Evolutionary conservation across 37 sponge, comb jelly and placozoan genomes (phyloP), one percentile per base, ranked within the genome.

Genomic region (Crambe crambe): DNA sequence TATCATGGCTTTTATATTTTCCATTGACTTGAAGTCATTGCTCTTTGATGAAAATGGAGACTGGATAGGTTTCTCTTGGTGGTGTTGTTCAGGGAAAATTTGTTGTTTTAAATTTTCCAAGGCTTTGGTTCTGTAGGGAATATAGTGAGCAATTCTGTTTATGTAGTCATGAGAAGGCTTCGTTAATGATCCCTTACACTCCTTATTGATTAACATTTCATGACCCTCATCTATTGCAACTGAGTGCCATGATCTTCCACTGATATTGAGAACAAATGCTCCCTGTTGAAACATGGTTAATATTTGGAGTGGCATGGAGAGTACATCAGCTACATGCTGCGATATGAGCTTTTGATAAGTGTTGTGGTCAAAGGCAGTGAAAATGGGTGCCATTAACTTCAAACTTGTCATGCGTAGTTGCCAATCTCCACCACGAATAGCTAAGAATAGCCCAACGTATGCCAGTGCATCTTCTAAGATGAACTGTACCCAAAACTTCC

Each of bases 361-460:
- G 12, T 27, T 4, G 22, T 40, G 74, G 40, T 82, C 83, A 60
- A n/a, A n/a, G n/a, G n/a, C n/a, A n/a, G n/a, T n/a, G n/a, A n/a
- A n/a, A n/a, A n/a, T n/a, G n/a, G n/a, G 65, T 41, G 83, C 83
- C 74, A 73, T 73, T 39, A 60, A 29, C 51, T 82, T 82, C n/a
- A 73, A 40, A 41, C 51, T 26, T 23, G 83, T 74, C 27, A 72
- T 62, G 36, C 83, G n/a, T 23, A 60, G 51, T 8, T 82, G 37
- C 83, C 83, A 82, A 30, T 82, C 30, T 27, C 74, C 74, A 62
- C 74, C 38, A 3, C 83, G 63, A 60, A 82, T 82, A 8, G 83
- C 17, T 10, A 73, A 17, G 39, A 40, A 82, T 3, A 82, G 47
- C 25, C 29, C 6, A 30, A 73, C 34, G 37, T 82, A 82, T 38